Evolutionary conservation across 1,140 invertebrate genomes (phyloP), one percentile per base, ranked within the genome.

Genomic region (Gryllus bimaculatus): DNA sequence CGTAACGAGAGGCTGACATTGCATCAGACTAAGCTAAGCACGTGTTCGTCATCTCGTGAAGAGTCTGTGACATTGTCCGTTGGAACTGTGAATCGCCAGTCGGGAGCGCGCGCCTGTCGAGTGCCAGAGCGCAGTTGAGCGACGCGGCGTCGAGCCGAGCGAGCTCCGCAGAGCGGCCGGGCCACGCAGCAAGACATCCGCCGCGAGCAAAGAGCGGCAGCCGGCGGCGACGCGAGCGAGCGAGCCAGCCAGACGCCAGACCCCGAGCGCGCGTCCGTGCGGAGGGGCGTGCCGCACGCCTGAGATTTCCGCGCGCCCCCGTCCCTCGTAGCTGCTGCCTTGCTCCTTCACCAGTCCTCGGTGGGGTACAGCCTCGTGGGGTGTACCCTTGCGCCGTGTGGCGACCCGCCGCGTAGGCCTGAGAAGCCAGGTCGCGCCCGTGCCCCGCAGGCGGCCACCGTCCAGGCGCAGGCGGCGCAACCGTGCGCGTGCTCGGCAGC

Each of bases 361-460:
- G n/a, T 88, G 84, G 87, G 88, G 84, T 87, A 88, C 84, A 88
- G 88, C 84, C 85, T 89, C 81, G 86, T 89, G 84, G 88, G 81
- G 88, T 89, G 83, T 88, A 88, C 83, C 87, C 87, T 82, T 88
- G 86, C 83, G 87, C 87, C 84, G 87, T 88, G 86, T 85, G 87
- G 87, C 86, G 87, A 85, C 87, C 85, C 83, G 81, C 82, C 82
- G 80, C 84, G 81, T 81, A 84, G 85, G 76, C 79, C 49, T 79
- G 66, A 74, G 48, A 66, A 76, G 73, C 85, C 83, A 80, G 82
- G 81, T 79, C 84, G 80, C 80, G 83, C 84, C 77, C 80, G 49
- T 79, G 47, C 74, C 47, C 79, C 78, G 48, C 79, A 81, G 15
- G 80, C 80, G 20, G n/a, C 76, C 8, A 20, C 78, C n/a, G n/a